Conservation (phyloP, 2,113 vertebrate species). For the Alethe castanea region DNA sequence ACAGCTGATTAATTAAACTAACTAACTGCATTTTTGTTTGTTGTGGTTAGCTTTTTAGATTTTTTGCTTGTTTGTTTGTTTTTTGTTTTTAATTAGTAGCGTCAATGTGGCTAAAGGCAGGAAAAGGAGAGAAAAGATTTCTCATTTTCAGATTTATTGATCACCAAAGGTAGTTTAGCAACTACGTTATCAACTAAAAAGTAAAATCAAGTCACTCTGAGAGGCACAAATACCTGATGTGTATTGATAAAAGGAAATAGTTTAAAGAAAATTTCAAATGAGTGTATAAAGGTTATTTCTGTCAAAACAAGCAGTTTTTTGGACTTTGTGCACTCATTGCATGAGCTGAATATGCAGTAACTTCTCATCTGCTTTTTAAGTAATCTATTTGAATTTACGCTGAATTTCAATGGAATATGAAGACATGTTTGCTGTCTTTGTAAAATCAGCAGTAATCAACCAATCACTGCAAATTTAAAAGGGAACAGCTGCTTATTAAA, state of each 20-base stretch:
- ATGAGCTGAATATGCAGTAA: neutral
- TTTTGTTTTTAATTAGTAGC: neutral
- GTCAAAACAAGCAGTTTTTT: constrained; percentile 25
- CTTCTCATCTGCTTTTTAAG: neutral
- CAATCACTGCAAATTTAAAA: neutral
- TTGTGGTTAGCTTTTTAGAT: neutral
- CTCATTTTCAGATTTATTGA: neutral
- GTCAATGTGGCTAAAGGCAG: neutral
- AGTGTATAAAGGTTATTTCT: neutral
- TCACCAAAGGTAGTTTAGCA: constrained; percentile 15
- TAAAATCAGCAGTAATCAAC: neutral
- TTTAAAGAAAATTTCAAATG: neutral
- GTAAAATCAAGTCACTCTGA: constrained; percentile 36
- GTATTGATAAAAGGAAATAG: constrained; percentile 12
- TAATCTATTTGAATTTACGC: neutral
- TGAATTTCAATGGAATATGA: neutral
- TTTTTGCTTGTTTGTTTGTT: neutral
- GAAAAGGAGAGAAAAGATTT: neutral
- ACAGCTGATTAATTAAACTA: constrained; percentile 3
- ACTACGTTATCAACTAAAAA: constrained; percentile 5
- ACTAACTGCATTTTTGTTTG: neutral
- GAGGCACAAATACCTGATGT: constrained; percentile 21
- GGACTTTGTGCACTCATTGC: neutral
- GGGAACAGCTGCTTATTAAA: neutral
- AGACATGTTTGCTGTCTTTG: neutral